phyloP scores from a whole-genome alignment of 2,113 vertebrate species.

The Datnioides undecimradiatus region DNA sequence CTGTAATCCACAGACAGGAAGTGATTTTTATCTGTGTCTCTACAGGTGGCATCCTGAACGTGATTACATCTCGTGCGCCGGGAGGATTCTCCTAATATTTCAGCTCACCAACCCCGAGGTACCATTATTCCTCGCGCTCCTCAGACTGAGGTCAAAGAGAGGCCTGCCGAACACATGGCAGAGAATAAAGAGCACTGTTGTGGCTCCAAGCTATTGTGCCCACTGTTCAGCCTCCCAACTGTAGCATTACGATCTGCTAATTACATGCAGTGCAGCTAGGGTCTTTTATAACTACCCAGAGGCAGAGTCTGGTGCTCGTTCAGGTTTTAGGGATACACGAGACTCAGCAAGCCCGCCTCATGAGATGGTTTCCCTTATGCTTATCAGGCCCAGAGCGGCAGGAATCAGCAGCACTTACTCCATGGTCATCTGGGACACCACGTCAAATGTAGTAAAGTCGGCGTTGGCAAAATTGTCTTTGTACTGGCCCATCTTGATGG shows the following conservation, averaged over 20 bases:
- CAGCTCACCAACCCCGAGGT: neutral
- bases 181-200: constrained; percentile 45
- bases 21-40: constrained; percentile 34
- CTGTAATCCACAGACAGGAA: constrained; percentile 38
- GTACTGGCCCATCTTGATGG: constrained; percentile 99
- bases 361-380: neutral
- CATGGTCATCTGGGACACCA: constrained; percentile 98
- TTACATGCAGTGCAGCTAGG: constrained; percentile 47
- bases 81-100: neutral
- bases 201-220: constrained; percentile 47
- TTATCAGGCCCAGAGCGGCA: constrained; percentile 27
- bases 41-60: constrained; percentile 34
- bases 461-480: constrained; percentile 96
- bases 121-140: constrained; percentile 22
- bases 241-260: constrained; percentile 62
- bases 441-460: constrained; percentile 93
- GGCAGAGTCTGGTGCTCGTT: constrained; percentile 45
- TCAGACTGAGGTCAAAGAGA: constrained; percentile 37
- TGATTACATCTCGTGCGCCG: constrained; percentile 9
- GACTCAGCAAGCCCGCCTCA: neutral
- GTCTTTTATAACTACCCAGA: constrained; percentile 42
- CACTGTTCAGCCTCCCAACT: constrained; percentile 39
- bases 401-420: constrained; percentile 89
- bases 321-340: constrained; percentile 29
- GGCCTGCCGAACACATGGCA: constrained; percentile 58